These are phyloP conservation scores for Cynopterus brachyotis DNA, from an alignment of 2,113 vertebrate species.

Conservation along the genomic window DNA sequence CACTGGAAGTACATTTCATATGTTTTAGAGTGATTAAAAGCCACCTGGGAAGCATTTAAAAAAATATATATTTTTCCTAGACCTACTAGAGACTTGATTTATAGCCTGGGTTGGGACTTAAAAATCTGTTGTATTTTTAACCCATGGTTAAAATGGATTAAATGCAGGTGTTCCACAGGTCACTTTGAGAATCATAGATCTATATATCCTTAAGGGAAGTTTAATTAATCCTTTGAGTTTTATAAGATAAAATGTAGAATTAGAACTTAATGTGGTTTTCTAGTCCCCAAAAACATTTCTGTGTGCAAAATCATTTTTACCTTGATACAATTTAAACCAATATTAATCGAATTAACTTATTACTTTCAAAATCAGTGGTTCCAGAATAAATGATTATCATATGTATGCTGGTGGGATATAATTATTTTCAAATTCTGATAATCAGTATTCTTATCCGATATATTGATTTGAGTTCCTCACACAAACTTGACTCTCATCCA, in stretches of 20 bases:
- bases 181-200: neutral
- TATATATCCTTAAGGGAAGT: conserved; percentile 3
- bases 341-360: neutral
- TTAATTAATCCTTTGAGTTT: neutral
- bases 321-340: neutral
- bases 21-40: neutral
- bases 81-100: neutral
- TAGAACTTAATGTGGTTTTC: neutral
- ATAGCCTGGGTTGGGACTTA: neutral
- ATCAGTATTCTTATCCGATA: neutral
- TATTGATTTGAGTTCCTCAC: neutral
- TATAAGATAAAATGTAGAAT: conserved; percentile 16
- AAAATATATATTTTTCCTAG: neutral
- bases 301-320: neutral
- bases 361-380: neutral
- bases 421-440: neutral
- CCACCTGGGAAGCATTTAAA: neutral
- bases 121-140: conserved; percentile 28
- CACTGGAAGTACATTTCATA: neutral
- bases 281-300: neutral
- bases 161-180: neutral
- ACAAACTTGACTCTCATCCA: neutral
- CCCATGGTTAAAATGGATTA: neutral
- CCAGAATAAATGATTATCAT: neutral
- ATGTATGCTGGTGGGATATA: neutral